phyloP scores from a whole-genome alignment of 2,113 vertebrate species.

The Platycercus adscitus region DNA sequence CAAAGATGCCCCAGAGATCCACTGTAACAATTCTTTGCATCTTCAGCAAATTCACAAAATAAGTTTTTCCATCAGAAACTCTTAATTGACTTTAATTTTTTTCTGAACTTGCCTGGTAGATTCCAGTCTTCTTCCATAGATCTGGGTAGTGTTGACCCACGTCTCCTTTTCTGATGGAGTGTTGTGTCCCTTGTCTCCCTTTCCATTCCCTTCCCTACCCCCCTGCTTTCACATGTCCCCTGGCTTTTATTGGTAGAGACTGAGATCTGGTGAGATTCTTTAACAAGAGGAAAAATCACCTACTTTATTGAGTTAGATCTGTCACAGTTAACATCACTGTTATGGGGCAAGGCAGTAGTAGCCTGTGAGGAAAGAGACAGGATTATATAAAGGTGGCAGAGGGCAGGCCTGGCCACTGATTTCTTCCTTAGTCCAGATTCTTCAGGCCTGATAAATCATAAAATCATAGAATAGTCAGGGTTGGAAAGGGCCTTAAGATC shows the following conservation, averaged over 20 bases:
- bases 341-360: not conserved
- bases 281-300: not conserved
- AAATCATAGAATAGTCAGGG: not conserved
- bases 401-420: not conserved
- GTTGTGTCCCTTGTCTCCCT: not conserved
- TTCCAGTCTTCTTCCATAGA: not conserved
- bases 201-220: not conserved
- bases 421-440: not conserved
- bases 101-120: not conserved
- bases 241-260: not conserved
- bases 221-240: not conserved
- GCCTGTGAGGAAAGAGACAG: not conserved
- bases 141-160: not conserved
- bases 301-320: not conserved
- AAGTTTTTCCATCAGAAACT: not conserved
- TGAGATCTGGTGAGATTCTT: not conserved
- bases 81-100: not conserved
- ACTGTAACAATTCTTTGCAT: not conserved
- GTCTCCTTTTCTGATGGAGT: not conserved
- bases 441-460: not conserved
- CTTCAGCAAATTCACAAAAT: not conserved
- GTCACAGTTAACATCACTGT: not conserved
- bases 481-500: not conserved
- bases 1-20: not conserved
- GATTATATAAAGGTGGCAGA: not conserved